Base-by-base conservation (phyloP, 2,113 vertebrate species). In the Rhineura floridana region DNA sequence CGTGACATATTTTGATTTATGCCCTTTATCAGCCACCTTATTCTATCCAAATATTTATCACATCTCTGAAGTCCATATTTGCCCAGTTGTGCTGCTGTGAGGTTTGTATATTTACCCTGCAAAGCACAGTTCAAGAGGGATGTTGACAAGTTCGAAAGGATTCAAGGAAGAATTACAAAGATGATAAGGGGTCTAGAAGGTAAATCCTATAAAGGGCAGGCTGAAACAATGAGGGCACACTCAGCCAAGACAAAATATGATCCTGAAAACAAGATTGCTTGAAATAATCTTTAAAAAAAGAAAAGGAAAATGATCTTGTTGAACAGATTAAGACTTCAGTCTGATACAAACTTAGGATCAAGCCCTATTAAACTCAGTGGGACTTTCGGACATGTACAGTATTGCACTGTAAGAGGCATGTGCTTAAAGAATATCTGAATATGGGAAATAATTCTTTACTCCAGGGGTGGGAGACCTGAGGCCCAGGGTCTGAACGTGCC, bases 11-110 rank as follows among this genome's bases (percentile, higher is more conserved):
- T 73, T 87, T 87, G 65, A 87, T 55, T 81, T 73, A 59, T 81
- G 48, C 19, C 28, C 67, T 80, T 81, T 87, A 13, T 87, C 86
- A 59, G 19, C 65, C 39, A 59, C 77, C 10, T 72, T 25, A 72
- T 23, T 81, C 65, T 72, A 87, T 72, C 72, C 78, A 87, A 87
- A 87, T 50, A 87, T 72, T 72, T 87, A 87, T 72, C 48, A 86
- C 36, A 87, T 36, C 48, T 70, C 70, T 81, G 62, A 39, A 81
- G 81, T 55, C 55, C 78, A 70, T 87, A 87, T 87, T 81, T 87
- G 63, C 30, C 86, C 50, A 81, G 42, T 72, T 72, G 28, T 73
- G 19, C 67, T 81, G 78, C 86, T 70, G 30, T 55, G 21, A 87
- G 67, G 17, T 72, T 87, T 87, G 19, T 85, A 59, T 81, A 55